Conservation (phyloP, 2,113 vertebrate genomes). For the Cyprinodon variegatus region DNA sequence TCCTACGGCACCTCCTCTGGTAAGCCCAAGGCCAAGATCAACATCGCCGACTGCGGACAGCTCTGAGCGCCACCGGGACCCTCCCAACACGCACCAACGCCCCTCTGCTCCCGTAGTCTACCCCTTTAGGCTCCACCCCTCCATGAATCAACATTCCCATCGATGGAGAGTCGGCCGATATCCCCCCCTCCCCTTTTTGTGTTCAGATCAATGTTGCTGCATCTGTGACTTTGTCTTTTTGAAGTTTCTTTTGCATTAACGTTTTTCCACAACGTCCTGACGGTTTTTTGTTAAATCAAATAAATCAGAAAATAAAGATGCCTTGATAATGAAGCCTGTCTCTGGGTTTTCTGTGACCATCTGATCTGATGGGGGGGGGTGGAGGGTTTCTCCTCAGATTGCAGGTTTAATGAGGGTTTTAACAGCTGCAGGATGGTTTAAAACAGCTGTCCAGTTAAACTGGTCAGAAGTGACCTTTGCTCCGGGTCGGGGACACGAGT, state of each 20-base stretch:
- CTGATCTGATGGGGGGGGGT: too few species aligned
- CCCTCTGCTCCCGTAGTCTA: constrained; percentile 20
- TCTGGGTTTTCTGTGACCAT: neutral
- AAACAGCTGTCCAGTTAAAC: too few species aligned
- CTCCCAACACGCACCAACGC: neutral
- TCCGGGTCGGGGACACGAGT: too few species aligned
- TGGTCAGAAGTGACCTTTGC: too few species aligned
- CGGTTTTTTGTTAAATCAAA: constrained; percentile 52
- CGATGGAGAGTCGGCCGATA: constrained; percentile 36
- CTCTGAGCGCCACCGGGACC: constrained; percentile 69
- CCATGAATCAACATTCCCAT: constrained; percentile 70
- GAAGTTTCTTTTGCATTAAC: constrained; percentile 68
- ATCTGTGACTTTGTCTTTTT: constrained; percentile 68
- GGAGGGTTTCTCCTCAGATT: too few species aligned
- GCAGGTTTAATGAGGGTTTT: too few species aligned
- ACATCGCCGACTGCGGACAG: constrained; percentile 86
- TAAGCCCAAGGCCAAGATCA: constrained; percentile 80
- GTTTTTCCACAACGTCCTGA: constrained; percentile 41
- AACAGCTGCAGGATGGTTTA: too few species aligned
- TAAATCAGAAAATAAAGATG: constrained; percentile 62
- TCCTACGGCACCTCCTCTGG: constrained; percentile 72
- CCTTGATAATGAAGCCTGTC: constrained; percentile 30
- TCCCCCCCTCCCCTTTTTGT: constrained; percentile 9
- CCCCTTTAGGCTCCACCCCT: constrained; percentile 27
- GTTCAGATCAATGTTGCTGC: constrained; percentile 60